phyloP scores from a whole-genome alignment of 2,888 invertebrate species.

The Clepsis dumicolana region DNA sequence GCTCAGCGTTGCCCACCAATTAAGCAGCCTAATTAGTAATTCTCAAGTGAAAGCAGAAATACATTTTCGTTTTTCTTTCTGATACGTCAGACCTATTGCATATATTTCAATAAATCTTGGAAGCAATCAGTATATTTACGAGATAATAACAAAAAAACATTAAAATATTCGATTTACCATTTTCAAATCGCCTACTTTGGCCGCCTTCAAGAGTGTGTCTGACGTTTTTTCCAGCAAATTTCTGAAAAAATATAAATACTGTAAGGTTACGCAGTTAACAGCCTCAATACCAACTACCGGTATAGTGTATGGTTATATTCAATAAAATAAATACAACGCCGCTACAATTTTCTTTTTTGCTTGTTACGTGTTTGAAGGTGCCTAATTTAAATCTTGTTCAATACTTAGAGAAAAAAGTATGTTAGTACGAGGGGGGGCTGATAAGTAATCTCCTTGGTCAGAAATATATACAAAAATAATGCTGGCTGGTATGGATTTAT shows the following conservation, averaged over 20 bases:
- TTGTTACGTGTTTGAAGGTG: not conserved
- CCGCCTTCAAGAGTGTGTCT: conserved; percentile 93
- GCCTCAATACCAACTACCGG: not conserved
- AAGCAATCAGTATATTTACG: too few relatives aligned
- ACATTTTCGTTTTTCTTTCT: not conserved
- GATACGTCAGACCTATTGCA: not conserved
- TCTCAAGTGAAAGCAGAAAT: not conserved
- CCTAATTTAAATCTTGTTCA: not conserved
- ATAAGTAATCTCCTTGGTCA: too few relatives aligned
- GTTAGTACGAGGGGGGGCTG: too few relatives aligned
- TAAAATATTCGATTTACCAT: too few relatives aligned
- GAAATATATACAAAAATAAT: too few relatives aligned
- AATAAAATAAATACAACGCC: not conserved
- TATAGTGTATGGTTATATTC: not conserved
- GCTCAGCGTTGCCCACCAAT: not conserved
- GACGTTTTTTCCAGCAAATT: conserved; percentile 93
- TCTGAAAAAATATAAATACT: conserved; percentile 81
- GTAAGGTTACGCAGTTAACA: not conserved
- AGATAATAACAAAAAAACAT: too few relatives aligned
- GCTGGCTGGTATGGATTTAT: too few relatives aligned
- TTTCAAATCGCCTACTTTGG: conserved; percentile 93
- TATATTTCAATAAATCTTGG: not conserved
- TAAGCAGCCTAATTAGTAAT: not conserved
- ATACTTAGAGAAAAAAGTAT: not conserved
- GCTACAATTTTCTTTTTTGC: not conserved